A percentile compares a stretch with the other conserved stretches of the same genome.
Conservation (phyloP, 2,888 invertebrate species). For the Macrophya alboannulata region DNA sequence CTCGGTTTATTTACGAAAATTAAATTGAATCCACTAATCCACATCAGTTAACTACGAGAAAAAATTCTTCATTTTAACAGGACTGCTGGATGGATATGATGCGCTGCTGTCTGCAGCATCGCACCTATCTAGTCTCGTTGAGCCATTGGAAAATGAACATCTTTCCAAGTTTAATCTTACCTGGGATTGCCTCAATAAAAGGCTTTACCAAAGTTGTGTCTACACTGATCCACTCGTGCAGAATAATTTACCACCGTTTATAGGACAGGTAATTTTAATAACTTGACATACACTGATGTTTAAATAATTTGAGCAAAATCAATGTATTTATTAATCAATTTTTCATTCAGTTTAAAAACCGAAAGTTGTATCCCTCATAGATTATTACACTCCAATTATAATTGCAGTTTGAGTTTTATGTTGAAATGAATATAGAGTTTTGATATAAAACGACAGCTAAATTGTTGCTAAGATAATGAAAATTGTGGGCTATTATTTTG, state of each 20-base stretch:
- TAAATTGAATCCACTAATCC: background rate
- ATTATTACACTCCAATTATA: too few species aligned
- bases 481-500: background rate
- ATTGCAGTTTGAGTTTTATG: too few species aligned
- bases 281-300: constrained; percentile 64
- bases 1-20: background rate
- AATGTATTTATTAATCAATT: background rate
- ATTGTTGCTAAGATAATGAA: background rate
- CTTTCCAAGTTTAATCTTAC: constrained; percentile 84
- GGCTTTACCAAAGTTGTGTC: constrained; percentile 83
- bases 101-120: constrained; percentile 84
- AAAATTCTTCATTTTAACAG: constrained; percentile 72
- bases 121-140: constrained; percentile 83
- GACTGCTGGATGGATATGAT: constrained; percentile 84
- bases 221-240: constrained; percentile 82
- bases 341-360: background rate
- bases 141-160: constrained; percentile 84
- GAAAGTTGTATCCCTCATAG: background rate
- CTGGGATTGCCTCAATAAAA: constrained; percentile 87
- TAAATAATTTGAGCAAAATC: constrained; percentile 47
- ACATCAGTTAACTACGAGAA: background rate
- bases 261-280: constrained; percentile 79
- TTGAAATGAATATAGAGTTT: too few species aligned
- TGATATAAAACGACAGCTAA: background rate
- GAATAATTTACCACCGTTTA: constrained; percentile 82